Base-by-base conservation (phyloP, 2,113 vertebrate species). In the rabbit (Oryctolagus cuniculus) region DNA sequence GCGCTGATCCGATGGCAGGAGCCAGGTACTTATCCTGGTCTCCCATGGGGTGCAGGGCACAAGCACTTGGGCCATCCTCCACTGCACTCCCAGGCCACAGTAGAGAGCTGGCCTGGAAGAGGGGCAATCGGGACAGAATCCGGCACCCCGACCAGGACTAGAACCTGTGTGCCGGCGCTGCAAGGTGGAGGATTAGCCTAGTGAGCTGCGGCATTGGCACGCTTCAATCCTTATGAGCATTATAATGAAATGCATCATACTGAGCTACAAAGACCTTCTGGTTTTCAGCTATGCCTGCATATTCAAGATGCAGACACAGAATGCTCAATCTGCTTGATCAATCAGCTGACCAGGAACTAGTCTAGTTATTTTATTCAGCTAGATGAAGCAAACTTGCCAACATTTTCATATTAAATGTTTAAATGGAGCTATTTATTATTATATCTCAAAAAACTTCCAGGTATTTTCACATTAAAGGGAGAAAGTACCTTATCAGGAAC, bases 401-500 rank as follows among this genome's bases (percentile, higher is more conserved):
- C 5, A 27, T 75, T 83, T 69, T 44, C 55, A 90, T 9, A 36
- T 77, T 86, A 82, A 80, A 74, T 86, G 31, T 81, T 83, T 93
- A 89, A 92, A 69, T 19, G 67, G 73, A 93, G 67, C 0, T 3
- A 77, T 36, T 55, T 36, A 84, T n/a, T 77, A 49, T 49, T 55
- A 6, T 89, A 61, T 75, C 74, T 95, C 55, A 87, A 38, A 83
- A 87, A 96, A 97, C 81, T 58, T 64, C 0, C 2, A 64, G 55
- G 19, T 25, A 11, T 90, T 92, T 78, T 85, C 84, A 34, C 55
- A 53, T 22, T 79, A 87, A 78, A 79, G 44, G 81, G 31, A 70
- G 34, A 89, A 77, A 69, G 0, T 2, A 16, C 25, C 83, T 97
- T 96, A 95, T 94, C 87, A 27, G 86, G 16, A 55, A 38, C n/a